Percentiles rank a stretch among this genome's conserved stretches.
Evolutionary conservation across 1,140 invertebrate species (phyloP).

Genomic region (Potamilus streckersoni): DNA sequence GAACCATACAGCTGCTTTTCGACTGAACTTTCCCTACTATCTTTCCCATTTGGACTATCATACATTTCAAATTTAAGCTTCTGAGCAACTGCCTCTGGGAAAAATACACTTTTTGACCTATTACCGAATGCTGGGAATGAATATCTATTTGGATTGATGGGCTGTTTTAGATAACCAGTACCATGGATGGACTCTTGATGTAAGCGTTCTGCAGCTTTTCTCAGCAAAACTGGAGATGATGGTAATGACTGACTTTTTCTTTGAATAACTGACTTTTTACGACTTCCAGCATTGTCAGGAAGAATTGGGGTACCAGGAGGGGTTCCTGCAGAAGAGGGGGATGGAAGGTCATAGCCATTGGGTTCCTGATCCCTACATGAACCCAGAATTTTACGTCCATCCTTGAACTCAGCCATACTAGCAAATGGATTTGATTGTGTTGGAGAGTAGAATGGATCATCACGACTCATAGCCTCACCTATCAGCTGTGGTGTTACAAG

Average conservation of each 20-base stretch:
- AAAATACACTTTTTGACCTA: conserved; percentile 49
- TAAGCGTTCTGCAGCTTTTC: conserved; percentile 57
- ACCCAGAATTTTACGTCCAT: conserved; percentile 59
- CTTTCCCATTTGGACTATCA: neutral
- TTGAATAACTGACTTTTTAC: too few relatives aligned
- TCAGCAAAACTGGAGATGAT: conserved; percentile 56
- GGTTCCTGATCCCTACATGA: conserved; percentile 39
- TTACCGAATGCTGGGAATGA: conserved; percentile 33
- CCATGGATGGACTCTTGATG: conserved; percentile 61
- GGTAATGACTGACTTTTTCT: conserved; percentile 57
- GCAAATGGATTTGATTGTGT: conserved; percentile 61
- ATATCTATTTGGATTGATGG: conserved; percentile 25
- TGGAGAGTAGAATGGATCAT: conserved; percentile 64
- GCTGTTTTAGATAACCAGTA: conserved; percentile 34
- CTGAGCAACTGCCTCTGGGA: conserved; percentile 43
- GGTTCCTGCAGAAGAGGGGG: conserved; percentile 47
- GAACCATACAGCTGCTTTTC: too few relatives aligned
- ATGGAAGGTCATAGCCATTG: conserved; percentile 45
- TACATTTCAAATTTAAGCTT: conserved; percentile 41
- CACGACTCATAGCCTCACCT: conserved; percentile 64
- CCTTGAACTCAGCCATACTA: conserved; percentile 46
- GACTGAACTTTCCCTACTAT: too few relatives aligned
- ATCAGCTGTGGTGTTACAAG: conserved; percentile 54
- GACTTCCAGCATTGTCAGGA: conserved; percentile 27
- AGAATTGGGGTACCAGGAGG: conserved; percentile 51